Conservation (phyloP, 2,888 invertebrate genomes). For the Platycheirus albimanus region DNA sequence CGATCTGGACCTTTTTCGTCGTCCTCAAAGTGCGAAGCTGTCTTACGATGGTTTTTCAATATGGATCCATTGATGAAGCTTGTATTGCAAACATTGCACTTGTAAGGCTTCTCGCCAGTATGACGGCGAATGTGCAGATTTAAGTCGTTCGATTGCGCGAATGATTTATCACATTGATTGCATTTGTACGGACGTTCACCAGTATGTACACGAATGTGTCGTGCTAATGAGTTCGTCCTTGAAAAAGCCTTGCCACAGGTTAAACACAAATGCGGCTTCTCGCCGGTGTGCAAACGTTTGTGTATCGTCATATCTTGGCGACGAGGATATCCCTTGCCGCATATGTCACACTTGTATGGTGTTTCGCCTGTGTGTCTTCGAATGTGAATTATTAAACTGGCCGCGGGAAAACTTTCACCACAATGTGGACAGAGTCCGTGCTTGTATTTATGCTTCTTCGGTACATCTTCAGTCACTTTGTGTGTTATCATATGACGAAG, state of each 20-base stretch:
- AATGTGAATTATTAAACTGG: slow-evolving; percentile 86
- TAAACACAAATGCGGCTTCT: slow-evolving; percentile 83
- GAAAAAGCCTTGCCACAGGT: slow-evolving; percentile 84
- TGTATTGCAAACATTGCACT: slow-evolving; percentile 87
- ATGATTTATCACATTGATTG: slow-evolving; percentile 82
- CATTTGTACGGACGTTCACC: slow-evolving; percentile 86
- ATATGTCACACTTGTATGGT: slow-evolving; percentile 86
- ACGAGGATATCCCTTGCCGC: slow-evolving; percentile 85
- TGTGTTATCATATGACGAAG: slow-evolving; percentile 84
- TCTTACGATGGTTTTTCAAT: slow-evolving; percentile 86
- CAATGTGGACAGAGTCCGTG: slow-evolving; percentile 85
- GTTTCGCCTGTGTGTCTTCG: slow-evolving; percentile 87
- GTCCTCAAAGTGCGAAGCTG: slow-evolving; percentile 84
- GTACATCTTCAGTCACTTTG: slow-evolving; percentile 77
- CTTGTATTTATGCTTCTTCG: slow-evolving; percentile 76
- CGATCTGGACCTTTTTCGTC: slow-evolving; percentile 76
- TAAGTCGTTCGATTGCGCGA: slow-evolving; percentile 88
- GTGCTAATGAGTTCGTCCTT: slow-evolving; percentile 85
- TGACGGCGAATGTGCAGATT: slow-evolving; percentile 88
- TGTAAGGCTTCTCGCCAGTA: slow-evolving; percentile 87
- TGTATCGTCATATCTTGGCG: slow-evolving; percentile 85
- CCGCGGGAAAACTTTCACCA: slow-evolving; percentile 85
- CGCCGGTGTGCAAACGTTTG: slow-evolving; percentile 85
- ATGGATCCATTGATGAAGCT: slow-evolving; percentile 87
- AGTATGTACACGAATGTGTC: slow-evolving; percentile 85